Conservation (phyloP, 1,140 invertebrate species). For the Anagrus nilaparvatae region DNA sequence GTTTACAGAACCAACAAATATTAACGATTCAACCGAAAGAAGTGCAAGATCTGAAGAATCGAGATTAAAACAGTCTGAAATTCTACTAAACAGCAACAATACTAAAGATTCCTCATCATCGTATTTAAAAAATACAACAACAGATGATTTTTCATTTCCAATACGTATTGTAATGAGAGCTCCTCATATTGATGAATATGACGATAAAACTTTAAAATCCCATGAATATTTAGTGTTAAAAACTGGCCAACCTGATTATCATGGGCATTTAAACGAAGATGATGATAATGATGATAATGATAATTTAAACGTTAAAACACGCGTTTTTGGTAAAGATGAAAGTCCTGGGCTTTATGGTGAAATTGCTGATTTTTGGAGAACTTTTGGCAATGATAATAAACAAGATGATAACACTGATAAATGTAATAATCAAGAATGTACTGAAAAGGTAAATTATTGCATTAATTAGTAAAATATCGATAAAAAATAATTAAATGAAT, state of each 20-base stretch:
- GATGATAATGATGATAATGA: not conserved
- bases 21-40: no score
- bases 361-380: conserved; percentile 27
- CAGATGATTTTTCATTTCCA: conserved; percentile 13
- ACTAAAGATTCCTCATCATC: no score
- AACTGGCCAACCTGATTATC: conserved; percentile 20
- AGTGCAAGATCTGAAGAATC: no score
- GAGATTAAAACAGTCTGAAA: no score
- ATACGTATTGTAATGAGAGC: conserved; percentile 30
- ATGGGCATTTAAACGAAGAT: conserved; percentile 23
- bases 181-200: conserved; percentile 25
- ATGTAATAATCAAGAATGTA: not conserved
- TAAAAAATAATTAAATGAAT: not conserved
- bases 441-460: conserved; percentile 2
- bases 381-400: conserved; percentile 9
- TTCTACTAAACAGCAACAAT: no score
- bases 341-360: conserved; percentile 31
- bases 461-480: not conserved
- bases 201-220: conserved; percentile 14
- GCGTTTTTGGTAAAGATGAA: conserved; percentile 21
- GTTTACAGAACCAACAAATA: no score
- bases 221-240: conserved; percentile 28
- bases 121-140: no score
- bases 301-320: not conserved
- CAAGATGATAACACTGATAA: conserved; percentile 3